Base-by-base conservation (phyloP, 2,113 vertebrate genomes). In the Aegotheles bennettii region DNA sequence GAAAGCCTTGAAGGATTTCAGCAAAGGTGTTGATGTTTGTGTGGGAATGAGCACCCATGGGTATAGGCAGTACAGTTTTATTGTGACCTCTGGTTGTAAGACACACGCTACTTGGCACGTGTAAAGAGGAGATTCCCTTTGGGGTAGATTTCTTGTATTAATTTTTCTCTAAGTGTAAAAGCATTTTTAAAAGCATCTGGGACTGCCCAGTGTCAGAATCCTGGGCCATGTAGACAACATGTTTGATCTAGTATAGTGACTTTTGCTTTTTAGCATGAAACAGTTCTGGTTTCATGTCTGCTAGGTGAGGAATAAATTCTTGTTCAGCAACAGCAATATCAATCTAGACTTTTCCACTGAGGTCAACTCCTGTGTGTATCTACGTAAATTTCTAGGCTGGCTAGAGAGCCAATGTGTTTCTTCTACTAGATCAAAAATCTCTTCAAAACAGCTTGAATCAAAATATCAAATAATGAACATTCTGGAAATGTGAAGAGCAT, bases 41-140 rank as follows among this genome's bases (percentile, higher is more conserved):
- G 31, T 11, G 76, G 80, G 61, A 56, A 53, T 19, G 51, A 28
- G 42, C 25, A 21, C 11, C 61, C 50, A 2, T 23, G 17, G 3
- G n/a, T 17, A 11, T 2, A 53, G 36, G 65, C 35, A 13, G 45
- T 2, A 17, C 0, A 0, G 29, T 61, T n/a, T 23, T 33, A 2
- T 12, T 4, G 50, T 35, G 47, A 6, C 70, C 40, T 65, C 36
- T 2, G 12, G 51, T 42, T 81, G 35, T n/a, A 20, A 47, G 54
- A 31, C 20, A 40, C 20, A 5, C 11, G 0, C 31, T 51, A 10
- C 40, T 54, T 38, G 20, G 24, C 59, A 28, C 10, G 0, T 2
- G 16, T 17, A 9, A 40, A 33, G 45, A 31, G 26, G 31, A 53
- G 65, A 65, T 61, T 56, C 54, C 36, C 50, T 45, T 24, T 14